phyloP scores from a whole-genome alignment of 2,888 invertebrate species.

The Apamea epomidion region DNA sequence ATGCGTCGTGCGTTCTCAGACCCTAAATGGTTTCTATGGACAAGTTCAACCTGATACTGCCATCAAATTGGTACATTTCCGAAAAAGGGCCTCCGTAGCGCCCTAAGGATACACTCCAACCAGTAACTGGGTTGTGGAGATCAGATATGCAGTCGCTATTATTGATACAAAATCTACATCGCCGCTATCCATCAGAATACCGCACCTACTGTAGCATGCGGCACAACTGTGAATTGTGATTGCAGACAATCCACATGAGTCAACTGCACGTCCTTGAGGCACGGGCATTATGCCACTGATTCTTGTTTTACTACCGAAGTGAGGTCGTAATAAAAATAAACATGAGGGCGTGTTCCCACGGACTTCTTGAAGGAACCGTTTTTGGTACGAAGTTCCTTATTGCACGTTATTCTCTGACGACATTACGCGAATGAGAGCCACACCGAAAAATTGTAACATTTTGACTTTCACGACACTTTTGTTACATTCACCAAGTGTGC shows the following conservation, averaged over 20 bases:
- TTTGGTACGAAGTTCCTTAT: background rate
- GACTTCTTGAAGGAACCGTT: background rate
- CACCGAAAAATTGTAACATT: no score
- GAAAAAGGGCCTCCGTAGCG: no score
- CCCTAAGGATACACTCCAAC: background rate
- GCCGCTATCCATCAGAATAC: constrained; percentile 52
- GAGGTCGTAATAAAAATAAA: constrained; percentile 28
- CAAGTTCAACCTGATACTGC: no score
- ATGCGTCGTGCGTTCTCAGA: no score
- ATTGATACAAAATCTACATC: constrained; percentile 22
- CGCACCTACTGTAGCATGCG: constrained; percentile 50
- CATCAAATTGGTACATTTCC: no score
- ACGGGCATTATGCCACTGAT: constrained; percentile 32
- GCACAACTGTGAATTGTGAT: constrained; percentile 65
- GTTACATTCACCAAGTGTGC: no score
- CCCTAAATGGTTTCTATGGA: no score
- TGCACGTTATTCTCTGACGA: no score
- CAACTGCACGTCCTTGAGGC: constrained; percentile 65
- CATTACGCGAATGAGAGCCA: no score
- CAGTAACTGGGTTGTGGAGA: background rate
- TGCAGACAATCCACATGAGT: constrained; percentile 66
- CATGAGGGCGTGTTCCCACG: background rate
- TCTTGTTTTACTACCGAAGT: constrained; percentile 36
- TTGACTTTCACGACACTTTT: no score
- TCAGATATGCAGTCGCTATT: background rate